Percentiles rank a stretch among this genome's conserved stretches.
phyloP scores from a whole-genome alignment of 37 sponge, comb jelly and placozoan genomes.

The Oscarella lobularis region DNA sequence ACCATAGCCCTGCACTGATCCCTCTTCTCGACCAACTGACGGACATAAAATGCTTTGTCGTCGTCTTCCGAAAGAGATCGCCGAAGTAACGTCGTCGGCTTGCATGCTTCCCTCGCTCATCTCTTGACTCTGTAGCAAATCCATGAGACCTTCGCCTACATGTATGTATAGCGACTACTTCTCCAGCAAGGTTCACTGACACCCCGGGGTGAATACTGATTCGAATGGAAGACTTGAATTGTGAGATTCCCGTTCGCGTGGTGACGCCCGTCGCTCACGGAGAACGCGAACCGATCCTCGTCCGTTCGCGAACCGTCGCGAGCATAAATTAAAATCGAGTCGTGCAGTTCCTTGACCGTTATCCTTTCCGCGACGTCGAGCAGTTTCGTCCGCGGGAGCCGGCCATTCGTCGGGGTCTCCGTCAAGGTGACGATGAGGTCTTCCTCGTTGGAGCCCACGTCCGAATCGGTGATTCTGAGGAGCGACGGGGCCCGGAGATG shows the following conservation, averaged over 20 bases:
- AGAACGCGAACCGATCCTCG: background rate
- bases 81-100: too few relatives aligned
- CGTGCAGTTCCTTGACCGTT: background rate
- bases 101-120: too few relatives aligned
- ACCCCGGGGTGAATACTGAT: background rate
- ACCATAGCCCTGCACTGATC: too few relatives aligned
- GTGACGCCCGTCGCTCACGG: background rate
- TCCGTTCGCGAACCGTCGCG: background rate
- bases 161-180: background rate
- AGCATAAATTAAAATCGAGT: background rate
- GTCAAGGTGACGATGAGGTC: background rate
- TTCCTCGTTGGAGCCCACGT: background rate
- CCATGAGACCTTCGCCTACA: too few relatives aligned
- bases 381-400: background rate
- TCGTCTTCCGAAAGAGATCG: too few relatives aligned
- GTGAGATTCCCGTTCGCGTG: background rate
- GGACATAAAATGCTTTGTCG: too few relatives aligned
- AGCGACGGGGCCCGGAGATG: background rate
- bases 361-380: background rate
- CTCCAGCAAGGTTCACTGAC: background rate
- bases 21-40: too few relatives aligned
- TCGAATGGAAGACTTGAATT: background rate
- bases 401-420: background rate
- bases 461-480: background rate
- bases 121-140: too few relatives aligned